Conservation (phyloP, 2,797 vertebrate species). For the Kryptopterus vitreolus region DNA sequence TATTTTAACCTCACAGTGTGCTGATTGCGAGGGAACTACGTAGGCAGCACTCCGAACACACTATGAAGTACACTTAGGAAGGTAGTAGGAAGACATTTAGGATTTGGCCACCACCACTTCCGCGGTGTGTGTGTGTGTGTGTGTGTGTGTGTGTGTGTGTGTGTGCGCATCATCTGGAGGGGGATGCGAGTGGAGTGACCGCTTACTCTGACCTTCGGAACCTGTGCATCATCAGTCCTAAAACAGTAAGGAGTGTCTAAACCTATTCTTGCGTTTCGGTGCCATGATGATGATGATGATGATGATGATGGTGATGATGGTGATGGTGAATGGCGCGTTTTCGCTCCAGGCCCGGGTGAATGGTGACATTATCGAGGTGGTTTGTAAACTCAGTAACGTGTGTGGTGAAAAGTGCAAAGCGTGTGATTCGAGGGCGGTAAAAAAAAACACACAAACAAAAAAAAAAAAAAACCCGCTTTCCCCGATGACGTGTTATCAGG, state of each 20-base stretch:
- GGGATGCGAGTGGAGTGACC: background rate
- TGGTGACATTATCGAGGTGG: background rate
- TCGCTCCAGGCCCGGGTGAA: background rate
- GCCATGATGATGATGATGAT: background rate
- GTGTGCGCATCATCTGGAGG: background rate
- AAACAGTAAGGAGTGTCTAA: background rate
- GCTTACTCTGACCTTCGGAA: background rate
- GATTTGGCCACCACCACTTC: background rate
- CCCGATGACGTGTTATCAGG: background rate
- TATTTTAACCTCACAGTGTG: too few relatives aligned
- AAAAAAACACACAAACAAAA: accelerated
- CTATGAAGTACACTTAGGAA: background rate
- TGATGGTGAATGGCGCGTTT: background rate
- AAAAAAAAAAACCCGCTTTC: background rate
- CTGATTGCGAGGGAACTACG: too few relatives aligned
- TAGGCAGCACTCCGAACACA: too few relatives aligned
- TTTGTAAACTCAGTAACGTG: background rate
- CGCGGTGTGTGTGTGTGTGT: background rate
- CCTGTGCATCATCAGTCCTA: background rate
- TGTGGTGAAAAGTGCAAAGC: too few relatives aligned
- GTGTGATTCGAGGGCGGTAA: background rate
- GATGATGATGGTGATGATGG: background rate
- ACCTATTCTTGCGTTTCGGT: background rate
- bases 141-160: background rate
- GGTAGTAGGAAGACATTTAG: background rate